These are phyloP conservation scores for Botia kubotai DNA, from an alignment of 2,797 vertebrate species.

Conservation along the genomic window DNA sequence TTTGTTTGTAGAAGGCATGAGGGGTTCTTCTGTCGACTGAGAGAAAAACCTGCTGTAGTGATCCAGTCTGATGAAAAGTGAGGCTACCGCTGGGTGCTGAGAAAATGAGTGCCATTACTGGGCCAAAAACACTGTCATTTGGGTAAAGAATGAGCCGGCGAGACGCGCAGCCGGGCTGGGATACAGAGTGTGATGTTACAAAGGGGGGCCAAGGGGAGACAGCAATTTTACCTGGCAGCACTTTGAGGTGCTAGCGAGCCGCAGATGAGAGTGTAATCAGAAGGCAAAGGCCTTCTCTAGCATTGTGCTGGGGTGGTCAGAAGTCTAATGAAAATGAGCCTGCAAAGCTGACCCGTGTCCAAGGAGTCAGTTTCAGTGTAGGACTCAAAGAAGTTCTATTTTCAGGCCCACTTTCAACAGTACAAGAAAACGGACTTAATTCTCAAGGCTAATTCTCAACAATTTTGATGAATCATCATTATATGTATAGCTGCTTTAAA, in stretches of 20 bases:
- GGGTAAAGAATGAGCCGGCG: constrained; percentile 60
- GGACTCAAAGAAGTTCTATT: not conserved
- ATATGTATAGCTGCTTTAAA: too few species aligned
- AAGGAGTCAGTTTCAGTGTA: not conserved
- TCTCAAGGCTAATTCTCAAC: not conserved
- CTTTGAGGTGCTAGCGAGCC: constrained; percentile 36
- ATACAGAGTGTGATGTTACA: constrained; percentile 59
- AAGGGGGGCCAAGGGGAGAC: constrained; percentile 52
- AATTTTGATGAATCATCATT: not conserved
- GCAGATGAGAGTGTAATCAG: constrained; percentile 47
- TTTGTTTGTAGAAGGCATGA: constrained; percentile 33
- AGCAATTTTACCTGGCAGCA: constrained; percentile 56
- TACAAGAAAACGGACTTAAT: not conserved
- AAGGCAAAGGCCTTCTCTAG: constrained; percentile 40
- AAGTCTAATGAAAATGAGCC: constrained; percentile 14
- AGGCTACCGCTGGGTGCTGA: constrained; percentile 57
- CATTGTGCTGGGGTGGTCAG: constrained; percentile 30
- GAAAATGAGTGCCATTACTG: constrained; percentile 67
- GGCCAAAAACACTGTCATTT: constrained; percentile 67
- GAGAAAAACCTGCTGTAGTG: constrained; percentile 39
- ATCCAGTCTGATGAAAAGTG: constrained; percentile 63
- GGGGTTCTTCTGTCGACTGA: constrained; percentile 21
- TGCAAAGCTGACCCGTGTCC: not conserved
- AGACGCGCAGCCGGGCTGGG: constrained; percentile 49
- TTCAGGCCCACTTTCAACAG: not conserved